A percentile compares a stretch with the other conserved stretches of the same genome.
Evolutionary conservation across 2,888 invertebrate species (phyloP).

Genomic region (Monopis laevigella): DNA sequence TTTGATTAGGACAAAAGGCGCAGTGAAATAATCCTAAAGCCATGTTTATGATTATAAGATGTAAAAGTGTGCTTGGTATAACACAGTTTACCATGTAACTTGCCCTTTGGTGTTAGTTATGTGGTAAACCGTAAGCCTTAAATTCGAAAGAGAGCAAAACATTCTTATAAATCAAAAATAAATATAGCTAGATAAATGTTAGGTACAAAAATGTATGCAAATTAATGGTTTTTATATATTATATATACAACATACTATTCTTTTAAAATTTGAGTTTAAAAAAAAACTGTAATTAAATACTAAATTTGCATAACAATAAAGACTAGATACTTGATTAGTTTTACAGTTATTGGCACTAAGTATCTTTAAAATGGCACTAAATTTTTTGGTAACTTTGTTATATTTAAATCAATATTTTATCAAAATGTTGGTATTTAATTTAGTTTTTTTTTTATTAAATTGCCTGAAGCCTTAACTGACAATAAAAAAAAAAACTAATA

Average conservation of each 20-base stretch:
- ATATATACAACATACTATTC: slow-evolving; percentile 21
- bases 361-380: slow-evolving; percentile 53
- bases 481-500: no score
- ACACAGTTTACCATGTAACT: no score
- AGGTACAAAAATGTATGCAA: slow-evolving; percentile 32
- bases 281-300: slow-evolving; percentile 59
- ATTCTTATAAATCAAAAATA: slow-evolving; percentile 3
- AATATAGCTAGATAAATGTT: slow-evolving; percentile 1
- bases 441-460: no score
- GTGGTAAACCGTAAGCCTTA: slow-evolving; percentile 9
- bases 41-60: no score
- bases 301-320: slow-evolving; percentile 67
- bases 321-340: slow-evolving; percentile 66
- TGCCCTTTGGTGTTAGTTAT: no score
- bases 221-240: no score
- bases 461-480: no score
- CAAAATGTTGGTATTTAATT: no score
- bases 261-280: slow-evolving; percentile 51
- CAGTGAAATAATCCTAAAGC: no score
- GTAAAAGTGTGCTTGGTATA: no score
- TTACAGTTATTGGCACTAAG: slow-evolving; percentile 69
- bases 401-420: not conserved
- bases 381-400: not conserved
- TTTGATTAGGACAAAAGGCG: slow-evolving; percentile 26
- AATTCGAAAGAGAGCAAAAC: slow-evolving; percentile 11